phyloP scores from a whole-genome alignment of 1,140 invertebrate species.

The Achroia grisella region DNA sequence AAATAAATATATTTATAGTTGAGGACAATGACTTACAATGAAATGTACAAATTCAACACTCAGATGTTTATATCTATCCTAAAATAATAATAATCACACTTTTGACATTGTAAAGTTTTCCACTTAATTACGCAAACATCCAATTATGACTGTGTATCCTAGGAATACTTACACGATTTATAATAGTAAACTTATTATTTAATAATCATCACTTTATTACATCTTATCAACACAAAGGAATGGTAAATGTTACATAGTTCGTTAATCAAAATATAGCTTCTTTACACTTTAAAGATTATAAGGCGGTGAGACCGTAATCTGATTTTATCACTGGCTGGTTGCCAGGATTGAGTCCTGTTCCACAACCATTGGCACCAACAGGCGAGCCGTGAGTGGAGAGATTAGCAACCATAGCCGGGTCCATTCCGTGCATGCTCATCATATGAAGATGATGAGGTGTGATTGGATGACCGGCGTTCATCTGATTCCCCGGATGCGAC shows the following conservation, averaged over 20 bases:
- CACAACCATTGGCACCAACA: slow-evolving; percentile 51
- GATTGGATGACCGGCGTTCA: slow-evolving; percentile 53
- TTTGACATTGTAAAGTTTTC: slow-evolving; percentile 70
- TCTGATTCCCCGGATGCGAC: slow-evolving; percentile 53
- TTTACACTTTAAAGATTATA: slow-evolving; percentile 69
- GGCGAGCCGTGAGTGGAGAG: slow-evolving; percentile 63
- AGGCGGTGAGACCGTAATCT: slow-evolving; percentile 72
- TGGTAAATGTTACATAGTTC: slow-evolving; percentile 59
- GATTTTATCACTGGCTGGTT: slow-evolving; percentile 69
- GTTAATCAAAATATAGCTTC: slow-evolving; percentile 65
- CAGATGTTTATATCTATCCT: slow-evolving; percentile 51
- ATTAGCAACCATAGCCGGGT: slow-evolving; percentile 50
- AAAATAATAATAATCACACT: slow-evolving; percentile 67
- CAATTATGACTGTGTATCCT: slow-evolving; percentile 58
- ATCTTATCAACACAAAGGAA: slow-evolving; percentile 65
- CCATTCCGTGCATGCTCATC: slow-evolving; percentile 66
- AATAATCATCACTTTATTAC: slow-evolving; percentile 61
- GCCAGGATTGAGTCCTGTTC: slow-evolving; percentile 48
- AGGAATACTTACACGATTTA: slow-evolving; percentile 55
- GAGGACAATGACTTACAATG: slow-evolving; percentile 60
- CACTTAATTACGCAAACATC: slow-evolving; percentile 63
- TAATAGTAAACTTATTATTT: slow-evolving; percentile 45
- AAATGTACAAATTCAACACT: slow-evolving; percentile 58
- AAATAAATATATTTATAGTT: slow-evolving; percentile 14
- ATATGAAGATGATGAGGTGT: slow-evolving; percentile 62